A percentile compares a stretch with the other conserved stretches of the same genome.
These are phyloP conservation scores for Melanotaenia pygmaea DNA, from an alignment of 2,797 vertebrate species.

Conservation along the genomic window DNA sequence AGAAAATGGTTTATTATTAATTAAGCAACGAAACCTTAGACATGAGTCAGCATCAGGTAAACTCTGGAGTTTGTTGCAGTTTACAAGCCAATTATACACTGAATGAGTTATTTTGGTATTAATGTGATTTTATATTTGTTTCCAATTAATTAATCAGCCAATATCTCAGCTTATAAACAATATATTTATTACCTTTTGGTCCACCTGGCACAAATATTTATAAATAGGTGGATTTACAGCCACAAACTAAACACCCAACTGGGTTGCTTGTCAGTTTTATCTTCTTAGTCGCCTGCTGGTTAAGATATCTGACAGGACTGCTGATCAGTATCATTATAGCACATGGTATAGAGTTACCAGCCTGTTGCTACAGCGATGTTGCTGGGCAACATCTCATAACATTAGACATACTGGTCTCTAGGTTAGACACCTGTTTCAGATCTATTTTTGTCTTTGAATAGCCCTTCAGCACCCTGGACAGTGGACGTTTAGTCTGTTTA, in stretches of 20 bases:
- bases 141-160: not conserved
- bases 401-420: slow-evolving; percentile 51
- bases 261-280: slow-evolving; percentile 15
- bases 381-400: slow-evolving; percentile 67
- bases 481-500: slow-evolving; percentile 9
- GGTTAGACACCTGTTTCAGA: slow-evolving; percentile 40
- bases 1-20: slow-evolving; percentile 65
- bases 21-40: slow-evolving; percentile 41
- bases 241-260: not conserved
- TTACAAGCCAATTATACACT: not conserved
- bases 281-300: slow-evolving; percentile 28
- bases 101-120: not conserved
- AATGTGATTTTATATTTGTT: not conserved
- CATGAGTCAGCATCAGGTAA: slow-evolving; percentile 23
- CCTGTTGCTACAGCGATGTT: slow-evolving; percentile 72
- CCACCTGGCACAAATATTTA: not conserved
- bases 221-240: not conserved
- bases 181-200: not conserved
- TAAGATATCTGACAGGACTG: slow-evolving; percentile 77
- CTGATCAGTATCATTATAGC: slow-evolving; percentile 59
- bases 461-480: slow-evolving; percentile 84
- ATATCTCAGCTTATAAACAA: too few species aligned
- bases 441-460: slow-evolving; percentile 15
- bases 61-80: not conserved
- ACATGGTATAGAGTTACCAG: slow-evolving; percentile 75